Evolutionary conservation across 2,888 invertebrate genomes (phyloP), one percentile per base, ranked within the genome.

Genomic region (Drosophila cyrtoloma): DNA sequence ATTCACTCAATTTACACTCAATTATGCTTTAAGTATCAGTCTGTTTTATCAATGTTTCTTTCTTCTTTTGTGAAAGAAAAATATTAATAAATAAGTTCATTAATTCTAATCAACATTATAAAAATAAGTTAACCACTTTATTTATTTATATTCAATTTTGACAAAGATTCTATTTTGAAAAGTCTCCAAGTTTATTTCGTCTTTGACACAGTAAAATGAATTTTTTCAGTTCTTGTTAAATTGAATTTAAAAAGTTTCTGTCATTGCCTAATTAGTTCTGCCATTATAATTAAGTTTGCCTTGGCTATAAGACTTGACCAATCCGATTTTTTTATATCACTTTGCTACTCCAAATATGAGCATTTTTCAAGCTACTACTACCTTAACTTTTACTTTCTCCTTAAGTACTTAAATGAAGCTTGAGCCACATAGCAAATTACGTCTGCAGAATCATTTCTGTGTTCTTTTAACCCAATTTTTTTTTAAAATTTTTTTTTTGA

Each of bases 381-480:
- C 16, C 51, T 69, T 47, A 79, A 79, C 79, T 79, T 79, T 79
- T 79, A 79, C 79, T 79, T 79, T 79, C 76, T 52, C 79, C 52
- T 44, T 51, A 66, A 64, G 65, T 60, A 69, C 60, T 67, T 63
- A 59, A 75, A 62, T 60, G 75, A 61, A n/a, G 56, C 63, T 70
- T 75, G 55, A 56, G 71, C 78, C 51, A 78, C 66, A 77, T 69
- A 67, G 62, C 44, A 75, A 78, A 75, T 79, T 65, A 79, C 76
- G 79, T 79, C 68, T 68, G 56, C 44, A 68, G 67, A 75, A 79
- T 56, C 39, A 55, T 63, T 67, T 50, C 19, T 22, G 42, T 51
- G 74, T 69, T 65, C 75, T 63, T 79, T 14, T 76, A 76, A 70
- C 79, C 79, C 60, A 79, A 14, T 64, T 79, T 64, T 53, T 53